phyloP scores from a whole-genome alignment of 2,797 vertebrate genomes.

The Myotis myotis region DNA sequence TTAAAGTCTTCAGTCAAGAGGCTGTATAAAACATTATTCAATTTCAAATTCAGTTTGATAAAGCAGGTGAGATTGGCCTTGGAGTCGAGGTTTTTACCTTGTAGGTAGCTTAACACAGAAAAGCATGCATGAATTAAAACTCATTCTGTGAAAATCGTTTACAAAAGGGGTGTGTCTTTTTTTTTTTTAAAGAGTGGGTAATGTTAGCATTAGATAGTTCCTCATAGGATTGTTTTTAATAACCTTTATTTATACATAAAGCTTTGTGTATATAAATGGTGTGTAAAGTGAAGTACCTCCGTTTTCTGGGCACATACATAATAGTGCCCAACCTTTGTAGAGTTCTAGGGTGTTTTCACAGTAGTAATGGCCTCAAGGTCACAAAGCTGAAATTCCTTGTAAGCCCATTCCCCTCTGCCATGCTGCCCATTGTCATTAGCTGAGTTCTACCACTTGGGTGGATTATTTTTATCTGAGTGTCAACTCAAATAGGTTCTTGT shows the following conservation, averaged over 20 bases:
- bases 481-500: slow-evolving; percentile 21
- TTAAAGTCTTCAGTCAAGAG: slow-evolving; percentile 19
- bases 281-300: background rate
- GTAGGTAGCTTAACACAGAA: background rate
- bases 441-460: background rate
- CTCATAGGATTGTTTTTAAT: slow-evolving; percentile 5
- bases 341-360: slow-evolving; percentile 9
- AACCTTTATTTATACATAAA: slow-evolving; percentile 12
- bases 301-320: background rate
- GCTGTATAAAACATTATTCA: background rate
- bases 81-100: background rate
- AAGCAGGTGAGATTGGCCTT: slow-evolving; percentile 8
- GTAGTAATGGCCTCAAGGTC: background rate
- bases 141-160: background rate
- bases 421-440: background rate
- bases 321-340: background rate
- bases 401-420: background rate
- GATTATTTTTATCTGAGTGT: slow-evolving; percentile 33
- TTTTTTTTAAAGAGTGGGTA: background rate
- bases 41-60: slow-evolving; percentile 22
- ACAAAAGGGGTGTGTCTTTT: background rate
- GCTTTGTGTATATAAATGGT: background rate
- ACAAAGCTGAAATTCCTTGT: background rate
- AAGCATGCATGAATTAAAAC: background rate
- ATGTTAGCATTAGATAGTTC: slow-evolving; percentile 18